Conservation (phyloP, 2,113 vertebrate genomes). For the Brachirus orientalis region DNA sequence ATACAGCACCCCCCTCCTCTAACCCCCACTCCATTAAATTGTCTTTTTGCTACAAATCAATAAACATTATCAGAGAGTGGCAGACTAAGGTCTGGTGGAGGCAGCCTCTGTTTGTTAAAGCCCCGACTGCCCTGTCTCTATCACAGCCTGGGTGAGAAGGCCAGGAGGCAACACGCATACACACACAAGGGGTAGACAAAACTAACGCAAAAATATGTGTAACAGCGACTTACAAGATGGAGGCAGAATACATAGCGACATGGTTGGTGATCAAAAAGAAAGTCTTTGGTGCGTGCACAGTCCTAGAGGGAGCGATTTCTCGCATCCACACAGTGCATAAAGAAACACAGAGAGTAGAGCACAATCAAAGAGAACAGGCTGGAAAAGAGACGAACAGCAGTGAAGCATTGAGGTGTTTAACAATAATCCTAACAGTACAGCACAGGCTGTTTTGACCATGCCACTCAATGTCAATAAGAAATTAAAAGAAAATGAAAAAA, state of each 20-base stretch:
- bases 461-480: constrained; percentile 44
- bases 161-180: constrained; percentile 44
- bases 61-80: constrained; percentile 85
- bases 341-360: background rate
- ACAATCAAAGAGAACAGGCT: constrained; percentile 12
- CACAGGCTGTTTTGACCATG: constrained; percentile 33
- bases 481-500: constrained; percentile 18
- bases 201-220: background rate
- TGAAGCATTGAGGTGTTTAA: constrained; percentile 36
- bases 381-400: constrained; percentile 24
- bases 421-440: constrained; percentile 19
- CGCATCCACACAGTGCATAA: constrained; percentile 1
- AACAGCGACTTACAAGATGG: constrained; percentile 5
- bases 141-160: constrained; percentile 63
- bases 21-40: constrained; percentile 79
- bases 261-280: constrained; percentile 13
- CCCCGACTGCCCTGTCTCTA: constrained; percentile 71
- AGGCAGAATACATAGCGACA: constrained; percentile 22
- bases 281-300: constrained; percentile 13
- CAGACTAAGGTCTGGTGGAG: constrained; percentile 79
- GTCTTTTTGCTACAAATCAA: constrained; percentile 81
- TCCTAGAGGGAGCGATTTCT: constrained; percentile 17
- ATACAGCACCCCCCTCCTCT: constrained; percentile 28
- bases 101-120: constrained; percentile 76
- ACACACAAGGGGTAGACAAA: background rate